These are phyloP conservation scores for Morbakka virulenta DNA, from an alignment of 30 jellyfish, hydroid and myxozoan species.

Conservation along the genomic window DNA sequence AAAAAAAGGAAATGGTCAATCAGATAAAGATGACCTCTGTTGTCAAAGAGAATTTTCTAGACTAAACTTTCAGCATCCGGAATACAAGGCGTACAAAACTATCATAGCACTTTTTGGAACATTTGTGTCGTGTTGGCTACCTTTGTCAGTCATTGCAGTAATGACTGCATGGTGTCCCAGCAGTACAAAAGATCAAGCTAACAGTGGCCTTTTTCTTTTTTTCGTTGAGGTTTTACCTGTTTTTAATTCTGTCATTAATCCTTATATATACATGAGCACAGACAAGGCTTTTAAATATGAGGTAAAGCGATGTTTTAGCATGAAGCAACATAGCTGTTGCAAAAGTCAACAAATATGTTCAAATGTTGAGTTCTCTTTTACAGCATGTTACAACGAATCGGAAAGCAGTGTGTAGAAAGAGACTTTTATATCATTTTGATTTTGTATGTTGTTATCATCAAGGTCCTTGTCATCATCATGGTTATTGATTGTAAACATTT, in stretches of 20 bases:
- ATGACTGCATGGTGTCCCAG: conserved; percentile 49
- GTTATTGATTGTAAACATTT: no score
- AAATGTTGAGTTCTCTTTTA: no score
- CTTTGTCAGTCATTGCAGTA: conserved; percentile 62
- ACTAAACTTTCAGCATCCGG: neutral
- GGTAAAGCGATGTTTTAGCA: no score
- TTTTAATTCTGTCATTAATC: conserved; percentile 62
- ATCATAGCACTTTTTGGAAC: conserved; percentile 81
- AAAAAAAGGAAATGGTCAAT: neutral
- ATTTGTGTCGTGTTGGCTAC: conserved; percentile 85
- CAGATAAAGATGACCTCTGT: no score
- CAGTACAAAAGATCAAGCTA: conserved; percentile 3
- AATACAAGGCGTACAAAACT: conserved; percentile 65
- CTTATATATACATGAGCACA: conserved; percentile 77
- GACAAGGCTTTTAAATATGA: conserved; percentile 51
- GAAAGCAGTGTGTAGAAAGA: no score
- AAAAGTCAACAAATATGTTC: no score
- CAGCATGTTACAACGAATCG: no score
- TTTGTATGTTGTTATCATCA: no score
- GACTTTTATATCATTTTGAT: no score
- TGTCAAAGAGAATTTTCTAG: neutral
- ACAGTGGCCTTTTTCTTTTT: conserved; percentile 39
- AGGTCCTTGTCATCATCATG: no score
- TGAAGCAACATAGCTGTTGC: no score
- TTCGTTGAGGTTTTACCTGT: conserved; percentile 78